Evolutionary conservation across 1,140 invertebrate genomes (phyloP), one percentile per base, ranked within the genome.

Genomic region (Drosophila albomicans): DNA sequence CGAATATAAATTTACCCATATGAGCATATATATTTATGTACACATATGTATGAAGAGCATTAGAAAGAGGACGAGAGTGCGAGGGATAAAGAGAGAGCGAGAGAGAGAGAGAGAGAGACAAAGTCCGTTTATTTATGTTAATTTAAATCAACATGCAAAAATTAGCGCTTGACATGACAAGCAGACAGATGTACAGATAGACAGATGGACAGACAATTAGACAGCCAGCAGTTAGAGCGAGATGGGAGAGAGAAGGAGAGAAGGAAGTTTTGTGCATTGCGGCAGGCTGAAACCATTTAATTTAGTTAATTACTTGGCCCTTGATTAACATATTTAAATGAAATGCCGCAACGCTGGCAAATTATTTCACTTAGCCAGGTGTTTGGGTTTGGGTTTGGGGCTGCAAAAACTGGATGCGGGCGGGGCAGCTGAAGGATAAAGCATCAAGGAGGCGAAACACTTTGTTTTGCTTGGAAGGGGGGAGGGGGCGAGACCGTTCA

Each of bases 271-370:
- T 54, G 28, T 66, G 52, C 64, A 59, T 68, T 58, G 63, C 41
- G 54, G 32, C 66, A 43, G 46, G 56, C 66, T 51, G 64, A 49
- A 59, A 67, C 45, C 72, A 70, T 70, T 75, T 64, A 75, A 75
- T 75, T 75, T 75, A 70, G 58, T 70, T 75, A 75, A 75, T 75
- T 70, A 75, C 72, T 75, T 75, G 72, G 72, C 67, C 72, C 72
- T 70, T 75, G 66, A 75, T 75, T 75, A 70, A 70, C 72, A 75
- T 75, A 75, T 75, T 75, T 57, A 75, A 75, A 75, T 70, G 67
- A 75, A 70, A 75, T 58, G 67, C 67, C 67, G 59, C 58, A 75
- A 70, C 51, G 58, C 51, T 70, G 32, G 59, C 59, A 75, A 75
- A 75, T 75, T 63, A 75, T 68, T 58, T 63, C 51, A 70, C 72